These are phyloP conservation scores for Trachelus troglodyta DNA, from an alignment of 2,888 invertebrate species.

Conservation along the genomic window DNA sequence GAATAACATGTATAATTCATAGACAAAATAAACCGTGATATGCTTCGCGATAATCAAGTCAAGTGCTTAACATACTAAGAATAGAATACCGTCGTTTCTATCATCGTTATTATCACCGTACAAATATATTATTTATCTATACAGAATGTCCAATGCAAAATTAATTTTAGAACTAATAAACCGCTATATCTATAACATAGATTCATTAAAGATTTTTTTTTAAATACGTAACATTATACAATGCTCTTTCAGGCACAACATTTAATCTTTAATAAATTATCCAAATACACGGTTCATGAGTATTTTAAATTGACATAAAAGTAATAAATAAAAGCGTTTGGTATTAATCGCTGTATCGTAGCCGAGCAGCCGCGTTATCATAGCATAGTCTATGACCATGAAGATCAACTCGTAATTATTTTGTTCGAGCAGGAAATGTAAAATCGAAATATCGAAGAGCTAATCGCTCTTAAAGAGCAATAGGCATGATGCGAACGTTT, in stretches of 20 bases:
- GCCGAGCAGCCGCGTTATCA: neutral
- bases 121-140: neutral
- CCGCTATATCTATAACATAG: neutral
- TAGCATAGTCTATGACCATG: neutral
- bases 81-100: neutral
- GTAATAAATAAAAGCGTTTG: neutral
- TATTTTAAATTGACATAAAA: neutral
- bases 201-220: neutral
- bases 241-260: neutral
- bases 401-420: neutral
- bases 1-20: neutral
- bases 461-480: neutral
- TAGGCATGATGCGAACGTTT: slow-evolving; percentile 17
- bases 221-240: neutral
- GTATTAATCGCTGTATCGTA: neutral
- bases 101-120: neutral
- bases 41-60: neutral
- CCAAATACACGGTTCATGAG: neutral
- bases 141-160: neutral
- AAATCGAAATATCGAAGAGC: neutral
- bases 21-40: neutral
- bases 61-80: neutral
- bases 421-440: neutral
- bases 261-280: neutral
- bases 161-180: neutral